These are phyloP conservation scores for Musca vetustissima DNA, from an alignment of 1,140 invertebrate genomes.

Conservation along the genomic window DNA sequence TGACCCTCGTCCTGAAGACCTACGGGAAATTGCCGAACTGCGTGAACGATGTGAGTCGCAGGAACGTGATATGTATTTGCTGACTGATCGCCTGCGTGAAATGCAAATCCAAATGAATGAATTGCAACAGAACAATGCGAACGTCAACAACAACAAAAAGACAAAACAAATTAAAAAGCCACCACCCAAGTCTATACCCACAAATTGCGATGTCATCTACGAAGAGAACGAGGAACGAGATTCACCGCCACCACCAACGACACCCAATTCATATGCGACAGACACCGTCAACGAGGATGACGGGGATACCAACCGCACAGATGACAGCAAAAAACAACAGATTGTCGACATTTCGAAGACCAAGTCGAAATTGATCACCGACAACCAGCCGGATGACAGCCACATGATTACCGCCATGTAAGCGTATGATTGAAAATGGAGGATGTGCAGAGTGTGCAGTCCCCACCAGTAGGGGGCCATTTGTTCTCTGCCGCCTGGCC, in stretches of 20 bases:
- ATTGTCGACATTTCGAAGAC: conserved; percentile 21
- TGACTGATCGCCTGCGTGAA: conserved; percentile 57
- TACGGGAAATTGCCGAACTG: conserved; percentile 59
- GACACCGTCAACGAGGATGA: conserved; percentile 12
- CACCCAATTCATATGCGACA: conserved; percentile 30
- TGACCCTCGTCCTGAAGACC: conserved; percentile 59
- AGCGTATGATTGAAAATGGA: conserved; percentile 15
- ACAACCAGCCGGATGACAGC: conserved; percentile 46
- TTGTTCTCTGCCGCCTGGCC: no score
- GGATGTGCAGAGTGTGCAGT: no score
- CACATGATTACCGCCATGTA: conserved; percentile 49
- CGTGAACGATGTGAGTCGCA: conserved; percentile 60
- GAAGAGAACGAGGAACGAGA: conserved; percentile 53
- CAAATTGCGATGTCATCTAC: conserved; percentile 55
- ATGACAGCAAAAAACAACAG: conserved; percentile 28
- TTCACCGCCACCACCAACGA: conserved; percentile 43
- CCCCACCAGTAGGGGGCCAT: no score
- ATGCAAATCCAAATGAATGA: conserved; percentile 51
- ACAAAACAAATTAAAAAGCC: conserved; percentile 42
- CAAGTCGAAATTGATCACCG: conserved; percentile 35
- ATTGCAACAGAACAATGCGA: conserved; percentile 33
- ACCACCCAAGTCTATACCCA: conserved; percentile 50
- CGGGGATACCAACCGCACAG: background rate
- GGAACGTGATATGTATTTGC: conserved; percentile 59
- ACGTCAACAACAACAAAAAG: conserved; percentile 3